Conservation (phyloP, 2,797 vertebrate species). For the Novumbra hubbsi region DNA sequence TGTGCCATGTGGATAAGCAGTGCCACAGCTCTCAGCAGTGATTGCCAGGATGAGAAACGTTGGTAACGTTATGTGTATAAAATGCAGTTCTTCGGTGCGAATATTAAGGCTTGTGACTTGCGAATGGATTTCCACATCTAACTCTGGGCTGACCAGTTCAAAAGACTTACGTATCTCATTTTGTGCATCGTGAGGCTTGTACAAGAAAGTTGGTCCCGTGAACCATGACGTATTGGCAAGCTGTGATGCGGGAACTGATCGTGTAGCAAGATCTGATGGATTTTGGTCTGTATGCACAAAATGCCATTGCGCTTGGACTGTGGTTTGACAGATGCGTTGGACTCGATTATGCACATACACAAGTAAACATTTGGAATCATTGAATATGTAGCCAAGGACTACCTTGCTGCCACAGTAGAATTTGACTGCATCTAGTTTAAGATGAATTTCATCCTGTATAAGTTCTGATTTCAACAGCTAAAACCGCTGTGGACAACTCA, state of each 20-base stretch:
- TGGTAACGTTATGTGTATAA: conserved; percentile 11
- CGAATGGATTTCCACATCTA: conserved; percentile 20
- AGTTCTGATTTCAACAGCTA: too few relatives aligned
- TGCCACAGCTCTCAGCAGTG: background rate
- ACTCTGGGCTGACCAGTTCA: conserved; percentile 27
- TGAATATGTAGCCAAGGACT: too few relatives aligned
- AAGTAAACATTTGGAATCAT: too few relatives aligned
- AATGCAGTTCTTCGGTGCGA: background rate
- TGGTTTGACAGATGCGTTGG: too few relatives aligned
- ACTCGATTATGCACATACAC: too few relatives aligned
- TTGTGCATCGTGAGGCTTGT: conserved; percentile 7
- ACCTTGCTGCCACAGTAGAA: too few relatives aligned
- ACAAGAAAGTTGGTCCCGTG: conserved; percentile 33
- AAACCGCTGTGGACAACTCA: background rate
- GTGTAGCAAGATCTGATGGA: conserved; percentile 36
- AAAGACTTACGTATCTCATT: conserved; percentile 10
- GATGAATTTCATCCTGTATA: too few relatives aligned
- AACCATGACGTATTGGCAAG: conserved; percentile 38
- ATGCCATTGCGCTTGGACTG: too few relatives aligned
- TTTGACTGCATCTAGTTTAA: too few relatives aligned
- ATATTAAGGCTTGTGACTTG: conserved; percentile 1
- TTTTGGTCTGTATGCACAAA: conserved; percentile 37
- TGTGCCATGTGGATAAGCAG: too few relatives aligned
- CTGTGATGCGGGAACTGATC: conserved; percentile 35
- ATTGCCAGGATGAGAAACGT: conserved; percentile 29